A percentile compares a stretch with the other conserved stretches of the same genome.
Evolutionary conservation across 2,113 vertebrate species (phyloP).

Genomic region (Xiphophorus couchianus): DNA sequence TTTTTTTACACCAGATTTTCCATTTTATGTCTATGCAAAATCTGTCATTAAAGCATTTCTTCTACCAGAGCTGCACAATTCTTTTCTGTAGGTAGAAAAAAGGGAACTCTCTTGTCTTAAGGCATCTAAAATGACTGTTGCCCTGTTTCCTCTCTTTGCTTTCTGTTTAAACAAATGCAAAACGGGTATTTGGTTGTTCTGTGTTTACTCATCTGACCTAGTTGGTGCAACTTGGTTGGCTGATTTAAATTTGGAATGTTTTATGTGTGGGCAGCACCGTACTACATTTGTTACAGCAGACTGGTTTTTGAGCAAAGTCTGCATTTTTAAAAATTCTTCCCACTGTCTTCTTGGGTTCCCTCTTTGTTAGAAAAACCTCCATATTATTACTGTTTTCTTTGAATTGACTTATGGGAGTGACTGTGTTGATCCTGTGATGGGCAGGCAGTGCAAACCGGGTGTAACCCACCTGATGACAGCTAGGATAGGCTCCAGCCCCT

Average conservation of each 20-base stretch:
- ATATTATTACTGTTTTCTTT: not conserved
- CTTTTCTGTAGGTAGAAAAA: conserved; percentile 22
- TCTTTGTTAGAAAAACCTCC: not conserved
- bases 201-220: conserved; percentile 32
- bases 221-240: conserved; percentile 20
- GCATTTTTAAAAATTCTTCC: not conserved
- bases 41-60: not conserved
- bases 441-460: not conserved
- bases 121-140: conserved; percentile 20
- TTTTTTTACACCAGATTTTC: not conserved
- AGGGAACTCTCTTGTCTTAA: conserved; percentile 22
- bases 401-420: not conserved
- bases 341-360: not conserved
- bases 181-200: conserved; percentile 27
- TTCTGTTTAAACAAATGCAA: conserved; percentile 38
- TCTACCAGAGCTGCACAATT: not conserved
- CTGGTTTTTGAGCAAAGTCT: not conserved
- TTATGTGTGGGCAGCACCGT: not conserved
- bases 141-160: not conserved
- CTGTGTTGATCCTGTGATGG: not conserved
- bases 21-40: conserved; percentile 4
- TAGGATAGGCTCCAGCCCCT: not conserved
- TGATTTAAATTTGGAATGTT: conserved; percentile 34
- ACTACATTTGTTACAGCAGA: not conserved
- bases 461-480: not conserved